Conservation (phyloP, 1,140 invertebrate genomes). For the Ips nitidus region DNA sequence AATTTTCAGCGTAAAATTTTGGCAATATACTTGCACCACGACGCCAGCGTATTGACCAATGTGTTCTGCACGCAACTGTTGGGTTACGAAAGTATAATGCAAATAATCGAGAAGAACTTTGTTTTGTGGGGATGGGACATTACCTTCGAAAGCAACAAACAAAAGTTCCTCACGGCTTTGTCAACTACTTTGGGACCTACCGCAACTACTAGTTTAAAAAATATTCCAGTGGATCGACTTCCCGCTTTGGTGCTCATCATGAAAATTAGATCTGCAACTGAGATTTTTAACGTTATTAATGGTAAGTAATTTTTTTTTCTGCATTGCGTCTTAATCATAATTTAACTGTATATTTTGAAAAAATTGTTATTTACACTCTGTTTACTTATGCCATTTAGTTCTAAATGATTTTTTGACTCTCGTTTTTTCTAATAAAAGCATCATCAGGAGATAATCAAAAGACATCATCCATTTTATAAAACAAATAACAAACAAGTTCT, state of each 20-base stretch:
- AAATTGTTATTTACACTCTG: no score
- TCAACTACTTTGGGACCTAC: slow-evolving; percentile 66
- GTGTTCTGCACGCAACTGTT: slow-evolving; percentile 95
- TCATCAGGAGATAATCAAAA: background rate
- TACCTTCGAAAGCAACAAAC: slow-evolving; percentile 81
- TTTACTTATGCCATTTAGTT: no score
- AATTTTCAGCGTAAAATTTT: slow-evolving; percentile 82
- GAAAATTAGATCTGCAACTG: slow-evolving; percentile 80
- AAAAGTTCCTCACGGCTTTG: slow-evolving; percentile 68
- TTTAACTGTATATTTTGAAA: no score
- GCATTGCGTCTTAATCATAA: background rate
- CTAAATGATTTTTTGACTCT: no score
- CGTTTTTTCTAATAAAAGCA: background rate
- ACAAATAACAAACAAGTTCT: background rate
- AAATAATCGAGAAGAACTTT: slow-evolving; percentile 85
- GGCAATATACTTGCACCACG: slow-evolving; percentile 93
- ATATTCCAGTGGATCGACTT: slow-evolving; percentile 77
- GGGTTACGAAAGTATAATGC: slow-evolving; percentile 85
- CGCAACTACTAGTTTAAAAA: slow-evolving; percentile 73
- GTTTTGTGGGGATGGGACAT: slow-evolving; percentile 95
- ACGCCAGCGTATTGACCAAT: slow-evolving; percentile 88
- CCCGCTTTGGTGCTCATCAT: slow-evolving; percentile 88
- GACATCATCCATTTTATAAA: background rate
- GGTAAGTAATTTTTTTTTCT: slow-evolving; percentile 55
- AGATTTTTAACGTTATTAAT: slow-evolving; percentile 85